Percentiles rank a stretch among this genome's conserved stretches.
Conservation (phyloP, 2,888 invertebrate species). For the Drosophila kanekoi region DNA sequence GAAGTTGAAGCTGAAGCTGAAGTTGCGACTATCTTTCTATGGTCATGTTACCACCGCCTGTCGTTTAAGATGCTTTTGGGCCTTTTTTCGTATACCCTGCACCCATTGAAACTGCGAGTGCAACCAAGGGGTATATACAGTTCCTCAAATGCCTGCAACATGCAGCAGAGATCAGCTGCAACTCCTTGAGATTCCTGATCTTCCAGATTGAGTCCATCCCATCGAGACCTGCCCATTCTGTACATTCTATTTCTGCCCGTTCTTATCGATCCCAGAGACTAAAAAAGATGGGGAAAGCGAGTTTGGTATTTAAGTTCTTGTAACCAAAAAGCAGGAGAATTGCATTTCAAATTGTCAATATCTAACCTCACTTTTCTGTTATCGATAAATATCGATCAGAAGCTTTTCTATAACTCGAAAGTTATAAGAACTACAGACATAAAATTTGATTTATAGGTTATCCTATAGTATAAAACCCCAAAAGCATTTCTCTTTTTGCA, state of each 20-base stretch:
- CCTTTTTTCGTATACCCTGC: conserved; percentile 23
- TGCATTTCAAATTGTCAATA: too few relatives aligned
- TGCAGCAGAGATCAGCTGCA: too few relatives aligned
- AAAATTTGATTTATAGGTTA: not conserved
- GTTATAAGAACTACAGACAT: not conserved
- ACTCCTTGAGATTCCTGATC: too few relatives aligned
- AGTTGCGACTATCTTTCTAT: conserved; percentile 64
- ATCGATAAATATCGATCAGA: not conserved
- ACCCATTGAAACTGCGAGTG: not conserved
- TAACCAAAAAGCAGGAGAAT: too few relatives aligned
- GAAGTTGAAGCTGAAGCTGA: conserved; percentile 40
- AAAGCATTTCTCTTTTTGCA: too few relatives aligned
- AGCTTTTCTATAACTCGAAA: not conserved
- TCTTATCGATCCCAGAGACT: not conserved
- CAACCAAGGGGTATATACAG: not conserved
- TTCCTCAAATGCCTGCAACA: too few relatives aligned
- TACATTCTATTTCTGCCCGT: not conserved
- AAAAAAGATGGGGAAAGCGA: too few relatives aligned
- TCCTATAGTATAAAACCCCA: not conserved
- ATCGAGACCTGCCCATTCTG: too few relatives aligned
- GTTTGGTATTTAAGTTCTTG: too few relatives aligned
- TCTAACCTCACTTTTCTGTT: not conserved
- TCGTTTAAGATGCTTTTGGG: conserved; percentile 78
- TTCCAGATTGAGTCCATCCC: too few relatives aligned
- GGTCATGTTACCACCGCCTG: conserved; percentile 72